Base-by-base conservation (phyloP, 2,113 vertebrate genomes). In the Kryptolebias marmoratus region DNA sequence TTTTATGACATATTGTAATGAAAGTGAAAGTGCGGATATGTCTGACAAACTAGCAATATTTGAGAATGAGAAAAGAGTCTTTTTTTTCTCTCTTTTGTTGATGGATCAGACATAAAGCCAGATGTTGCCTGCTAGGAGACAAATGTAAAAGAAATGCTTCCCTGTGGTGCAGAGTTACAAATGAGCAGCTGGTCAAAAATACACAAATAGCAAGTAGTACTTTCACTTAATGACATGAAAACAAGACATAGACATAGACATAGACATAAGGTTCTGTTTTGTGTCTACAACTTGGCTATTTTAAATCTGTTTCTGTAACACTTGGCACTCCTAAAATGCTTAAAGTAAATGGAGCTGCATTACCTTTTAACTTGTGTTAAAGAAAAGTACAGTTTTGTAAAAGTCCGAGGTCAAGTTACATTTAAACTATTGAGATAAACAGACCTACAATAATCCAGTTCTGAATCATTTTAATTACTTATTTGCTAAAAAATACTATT, bases 21-120 rank as follows among this genome's bases (percentile, higher is more conserved):
- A 58, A 52, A 77, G 16, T 57, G 48, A 71, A 69, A 58, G 72
- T 27, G 42, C 18, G 18, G 27, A 59, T 47, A 31, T 1, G 18
- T 9, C 62, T 47, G 4, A 27, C 28, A 13, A 57, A 57, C 16
- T 9, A 22, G 3, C 28, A 12, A 22, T 12, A 47, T 3, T n/a
- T 39, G 3, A 18, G 55, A 22, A 30, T 5, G 14, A 52, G 44
- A 39, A 2, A 1, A 42, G 10, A 10, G 22, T 22, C 22, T 22
- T 22, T 18, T 6, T 30, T 32, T 52, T 53, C 6, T 60, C 32
- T 64, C 22, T 22, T 22, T 22, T 22, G 22, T 22, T 22, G 66
- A 64, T 39, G 22, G 47, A 66, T 11, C 8, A 27, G 52, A 50
- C 22, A 28, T 30, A 11, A 74, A 58, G 5, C n/a, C 30, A 54